Evolutionary conservation across 2,888 invertebrate species (phyloP).

Genomic region (Andrena chrysosceles): DNA sequence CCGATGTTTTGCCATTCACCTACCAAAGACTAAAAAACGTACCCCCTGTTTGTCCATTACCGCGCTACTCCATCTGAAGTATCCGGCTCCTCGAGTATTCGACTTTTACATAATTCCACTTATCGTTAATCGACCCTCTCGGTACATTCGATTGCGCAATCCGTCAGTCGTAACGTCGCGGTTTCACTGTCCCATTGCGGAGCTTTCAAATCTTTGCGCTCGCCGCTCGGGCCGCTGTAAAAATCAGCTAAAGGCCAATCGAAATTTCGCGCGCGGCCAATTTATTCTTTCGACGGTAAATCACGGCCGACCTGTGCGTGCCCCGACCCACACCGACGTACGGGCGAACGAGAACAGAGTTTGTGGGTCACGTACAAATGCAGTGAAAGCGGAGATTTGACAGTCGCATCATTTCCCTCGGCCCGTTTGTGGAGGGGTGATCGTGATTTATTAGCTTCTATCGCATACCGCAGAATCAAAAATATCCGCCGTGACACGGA

Average conservation of each 20-base stretch:
- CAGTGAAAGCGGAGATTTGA: conserved; percentile 70
- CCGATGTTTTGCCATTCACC: neutral
- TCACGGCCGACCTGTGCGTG: conserved; percentile 45
- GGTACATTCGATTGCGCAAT: conserved; percentile 35
- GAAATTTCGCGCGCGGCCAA: conserved; percentile 40
- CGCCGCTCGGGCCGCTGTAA: conserved; percentile 4
- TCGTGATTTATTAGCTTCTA: conserved; percentile 28
- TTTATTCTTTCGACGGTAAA: conserved; percentile 47
- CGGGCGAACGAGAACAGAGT: conserved; percentile 34
- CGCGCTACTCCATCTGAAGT: neutral
- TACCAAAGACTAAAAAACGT: neutral
- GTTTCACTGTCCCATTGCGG: neutral
- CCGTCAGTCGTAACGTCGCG: neutral
- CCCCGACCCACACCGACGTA: conserved; percentile 17
- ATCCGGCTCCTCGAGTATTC: neutral
- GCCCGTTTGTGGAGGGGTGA: conserved; percentile 10
- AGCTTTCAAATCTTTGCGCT: conserved; percentile 6
- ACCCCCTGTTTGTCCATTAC: neutral
- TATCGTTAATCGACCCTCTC: conserved; percentile 20
- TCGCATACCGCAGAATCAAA: conserved; percentile 14
- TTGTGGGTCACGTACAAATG: conserved; percentile 66
- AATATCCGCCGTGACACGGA: neutral
- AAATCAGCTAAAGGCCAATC: conserved; percentile 40
- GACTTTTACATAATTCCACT: conserved; percentile 35
- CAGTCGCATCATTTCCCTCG: conserved; percentile 58